Base-by-base conservation (phyloP, 92 coral and sea anemone species). In the Anthopleura xanthogrammica region DNA sequence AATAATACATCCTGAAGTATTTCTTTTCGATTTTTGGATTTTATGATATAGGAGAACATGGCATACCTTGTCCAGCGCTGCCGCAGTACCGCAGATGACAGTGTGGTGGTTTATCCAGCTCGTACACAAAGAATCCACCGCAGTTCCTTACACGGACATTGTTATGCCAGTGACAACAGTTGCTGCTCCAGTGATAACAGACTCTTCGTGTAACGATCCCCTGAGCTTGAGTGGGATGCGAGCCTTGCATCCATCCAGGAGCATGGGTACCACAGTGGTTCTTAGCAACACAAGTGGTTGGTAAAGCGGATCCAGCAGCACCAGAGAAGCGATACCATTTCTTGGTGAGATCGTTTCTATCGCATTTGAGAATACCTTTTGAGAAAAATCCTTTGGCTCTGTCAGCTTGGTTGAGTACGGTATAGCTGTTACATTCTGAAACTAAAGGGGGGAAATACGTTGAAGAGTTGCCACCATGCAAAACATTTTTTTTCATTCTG, bases 61-160 rank as follows among this genome's bases (percentile, higher is more conserved):
- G 5, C 6, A 11, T 54, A 54, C 58, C 58, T 54, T 8, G 58
- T 62, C 52, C 52, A 23, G 71, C 86, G 48, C 81, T 85, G 19
- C 91, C 91, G 77, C 91, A 88, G 56, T 88, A 88, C 1, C 91
- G 79, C 20, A 88, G 88, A 60, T 80, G 73, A 68, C 91, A 88
- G 4, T 16, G 56, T 40, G 91, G 86, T 13, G 91, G 39, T 65
- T 74, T 85, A 29, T 16, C 75, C 43, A 88, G 60, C 29, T 85
- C 79, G 52, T 88, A 88, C 36, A 88, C 91, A 48, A 76, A 85
- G 48, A 85, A 88, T 0, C 86, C 86, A 12, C 80, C 86, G 42
- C 91, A 88, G 42, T 64, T 88, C 62, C 86, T 74, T 7, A 88
- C 79, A 57, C 82, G 86, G 42, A 88, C 76, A 41, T 29, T 52